Conservation (phyloP, 2,797 vertebrate species). For the Scarus forsteni region DNA sequence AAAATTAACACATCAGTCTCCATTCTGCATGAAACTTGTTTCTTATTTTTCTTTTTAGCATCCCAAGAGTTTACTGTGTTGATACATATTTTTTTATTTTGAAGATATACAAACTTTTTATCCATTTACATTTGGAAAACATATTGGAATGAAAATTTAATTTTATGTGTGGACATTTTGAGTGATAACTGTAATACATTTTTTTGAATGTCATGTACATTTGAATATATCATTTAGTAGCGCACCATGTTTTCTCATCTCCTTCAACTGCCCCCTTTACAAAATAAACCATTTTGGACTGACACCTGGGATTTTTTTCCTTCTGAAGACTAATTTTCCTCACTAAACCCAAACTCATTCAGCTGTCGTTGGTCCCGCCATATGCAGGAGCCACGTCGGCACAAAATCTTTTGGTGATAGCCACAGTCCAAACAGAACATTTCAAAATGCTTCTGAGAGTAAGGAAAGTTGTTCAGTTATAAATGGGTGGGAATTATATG, state of each 20-base stretch:
- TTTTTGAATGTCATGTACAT: conserved; percentile 86
- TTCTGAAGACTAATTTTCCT: conserved; percentile 24
- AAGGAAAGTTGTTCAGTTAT: too few relatives aligned
- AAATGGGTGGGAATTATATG: too few relatives aligned
- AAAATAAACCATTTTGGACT: conserved; percentile 87
- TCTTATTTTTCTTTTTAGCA: conserved; percentile 73
- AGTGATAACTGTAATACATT: conserved; percentile 83
- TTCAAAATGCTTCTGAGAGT: too few relatives aligned
- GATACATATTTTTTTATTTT: conserved; percentile 83
- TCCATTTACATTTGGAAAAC: conserved; percentile 81
- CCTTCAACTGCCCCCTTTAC: conserved; percentile 81
- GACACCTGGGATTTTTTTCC: conserved; percentile 50
- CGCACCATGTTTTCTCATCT: conserved; percentile 85
- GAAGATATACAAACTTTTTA: conserved; percentile 82
- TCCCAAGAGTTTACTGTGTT: conserved; percentile 87
- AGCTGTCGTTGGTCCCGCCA: too few relatives aligned
- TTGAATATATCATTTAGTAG: conserved; percentile 88
- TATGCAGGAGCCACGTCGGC: too few relatives aligned
- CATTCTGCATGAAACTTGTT: conserved; percentile 77
- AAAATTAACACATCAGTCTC: conserved; percentile 74
- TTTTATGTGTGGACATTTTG: conserved; percentile 81
- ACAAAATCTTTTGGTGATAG: too few relatives aligned
- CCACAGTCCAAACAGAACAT: too few relatives aligned
- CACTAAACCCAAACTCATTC: conserved; percentile 14
- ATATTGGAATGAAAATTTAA: conserved; percentile 77